Percentiles rank a stretch among this genome's conserved stretches.
phyloP scores from a whole-genome alignment of 2,797 vertebrate species.

The Oreortyx pictus region DNA sequence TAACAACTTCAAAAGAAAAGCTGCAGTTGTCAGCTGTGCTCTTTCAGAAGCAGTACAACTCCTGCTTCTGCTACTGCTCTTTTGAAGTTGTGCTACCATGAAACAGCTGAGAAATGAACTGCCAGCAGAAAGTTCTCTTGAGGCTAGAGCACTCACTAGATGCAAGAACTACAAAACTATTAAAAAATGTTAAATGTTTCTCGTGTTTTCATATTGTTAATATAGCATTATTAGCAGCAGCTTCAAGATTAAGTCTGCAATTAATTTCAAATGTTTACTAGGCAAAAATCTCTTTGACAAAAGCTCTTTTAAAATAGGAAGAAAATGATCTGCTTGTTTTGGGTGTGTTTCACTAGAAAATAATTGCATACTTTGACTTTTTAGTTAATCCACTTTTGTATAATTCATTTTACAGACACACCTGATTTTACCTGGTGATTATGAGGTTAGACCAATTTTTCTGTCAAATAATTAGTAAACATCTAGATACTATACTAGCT shows the following conservation, averaged over 20 bases:
- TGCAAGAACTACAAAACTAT: not conserved
- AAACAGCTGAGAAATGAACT: slow-evolving; percentile 1
- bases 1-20: not conserved
- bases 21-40: not conserved
- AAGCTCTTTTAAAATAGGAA: not conserved
- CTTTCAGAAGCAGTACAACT: not conserved
- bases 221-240: not conserved
- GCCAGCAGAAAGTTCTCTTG: not conserved
- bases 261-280: not conserved
- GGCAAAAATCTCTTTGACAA: not conserved
- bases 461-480: not conserved
- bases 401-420: not conserved
- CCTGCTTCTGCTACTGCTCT: not conserved
- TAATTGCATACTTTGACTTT: not conserved
- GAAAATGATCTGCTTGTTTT: not conserved
- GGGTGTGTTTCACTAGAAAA: not conserved
- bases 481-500: not conserved
- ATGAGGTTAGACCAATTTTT: not conserved
- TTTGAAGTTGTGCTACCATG: not conserved
- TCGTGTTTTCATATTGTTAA: not conserved
- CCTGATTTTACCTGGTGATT: not conserved
- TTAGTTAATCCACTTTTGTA: not conserved
- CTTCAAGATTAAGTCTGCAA: not conserved
- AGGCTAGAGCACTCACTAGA: not conserved
- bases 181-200: not conserved